Base-by-base conservation (phyloP, 2,888 invertebrate genomes). In the Shargacucullia verbasci region DNA sequence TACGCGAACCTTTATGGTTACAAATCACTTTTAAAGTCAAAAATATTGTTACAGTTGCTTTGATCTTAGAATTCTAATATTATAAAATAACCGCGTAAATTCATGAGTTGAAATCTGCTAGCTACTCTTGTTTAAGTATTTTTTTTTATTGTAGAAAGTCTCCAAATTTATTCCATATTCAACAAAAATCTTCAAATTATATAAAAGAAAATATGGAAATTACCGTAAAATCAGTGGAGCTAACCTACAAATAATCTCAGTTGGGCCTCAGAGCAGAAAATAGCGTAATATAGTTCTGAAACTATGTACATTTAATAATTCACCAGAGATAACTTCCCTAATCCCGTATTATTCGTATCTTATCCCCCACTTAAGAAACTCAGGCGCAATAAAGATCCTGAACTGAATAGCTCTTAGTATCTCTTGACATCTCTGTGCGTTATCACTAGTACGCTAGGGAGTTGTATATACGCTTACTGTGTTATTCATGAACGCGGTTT, bases 401-500 rank as follows among this genome's bases (percentile, higher is more conserved):
- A 84, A 83, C 82, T 70, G 85, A 87, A 89, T 90, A 85, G 82
- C 83, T 79, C 76, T 77, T 77, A 78, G 76, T 78, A 76, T 78
- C 78, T 78, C 74, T 68, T 75, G 78, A 76, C 76, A 73, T 67
- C 74, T 72, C 81, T 80, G 80, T 76, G 78, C 81, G 85, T 87
- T 90, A 89, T 88, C 89, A 87, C 86, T 85, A 83, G 83, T 85
- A 82, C 81, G 77, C 89, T 59, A 27, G 85, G 82, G 88, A 86
- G 77, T 82, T 85, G 85, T 90, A 87, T 88, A 90, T 88, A 88
- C 85, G 81, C 80, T 78, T 80, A 78, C 86, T 89, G 87, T 85
- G 86, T 89, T 90, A 91, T 92, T 91, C 91, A 91, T 92, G 90
- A 88, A 86, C 80, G 76, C 70, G 65, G 78, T 84, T 84, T 91